A percentile compares a stretch with the other conserved stretches of the same genome.
Conservation (phyloP, 92 coral and sea anemone species). For the Metridium senile region DNA sequence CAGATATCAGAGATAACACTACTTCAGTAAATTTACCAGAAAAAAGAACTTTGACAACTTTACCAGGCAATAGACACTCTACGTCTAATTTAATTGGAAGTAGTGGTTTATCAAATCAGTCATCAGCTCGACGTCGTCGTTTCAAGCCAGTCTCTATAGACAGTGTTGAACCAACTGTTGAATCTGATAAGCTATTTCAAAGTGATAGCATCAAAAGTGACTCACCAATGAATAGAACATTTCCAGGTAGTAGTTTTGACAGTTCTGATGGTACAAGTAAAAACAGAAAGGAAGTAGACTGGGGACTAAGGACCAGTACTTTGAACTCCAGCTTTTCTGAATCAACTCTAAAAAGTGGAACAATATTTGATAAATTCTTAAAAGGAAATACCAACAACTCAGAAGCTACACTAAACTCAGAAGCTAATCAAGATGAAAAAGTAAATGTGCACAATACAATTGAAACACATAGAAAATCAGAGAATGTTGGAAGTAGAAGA, state of each 20-base stretch:
- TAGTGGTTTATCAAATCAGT: background rate
- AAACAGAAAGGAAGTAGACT: slow-evolving; percentile 29
- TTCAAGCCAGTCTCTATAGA: slow-evolving; percentile 81
- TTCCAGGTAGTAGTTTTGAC: slow-evolving; percentile 36
- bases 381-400: slow-evolving; percentile 7
- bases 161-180: slow-evolving; percentile 24
- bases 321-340: slow-evolving; percentile 36
- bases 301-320: slow-evolving; percentile 42
- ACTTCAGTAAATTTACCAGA: background rate
- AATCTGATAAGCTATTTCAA: slow-evolving; percentile 43
- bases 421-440: background rate
- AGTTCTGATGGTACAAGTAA: background rate
- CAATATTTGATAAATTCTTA: slow-evolving; percentile 44
- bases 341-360: slow-evolving; percentile 40
- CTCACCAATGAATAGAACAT: slow-evolving; percentile 35
- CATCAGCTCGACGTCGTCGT: slow-evolving; percentile 74
- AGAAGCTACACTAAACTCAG: background rate
- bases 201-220: slow-evolving; percentile 23
- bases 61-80: background rate
- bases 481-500: background rate
- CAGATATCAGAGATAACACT: background rate
- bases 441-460: background rate
- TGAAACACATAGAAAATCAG: background rate
- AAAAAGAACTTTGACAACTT: background rate
- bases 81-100: background rate